Base-by-base conservation (phyloP, 53 echinoderm and acorn worm genomes). In the Holothuria leucospilota region DNA sequence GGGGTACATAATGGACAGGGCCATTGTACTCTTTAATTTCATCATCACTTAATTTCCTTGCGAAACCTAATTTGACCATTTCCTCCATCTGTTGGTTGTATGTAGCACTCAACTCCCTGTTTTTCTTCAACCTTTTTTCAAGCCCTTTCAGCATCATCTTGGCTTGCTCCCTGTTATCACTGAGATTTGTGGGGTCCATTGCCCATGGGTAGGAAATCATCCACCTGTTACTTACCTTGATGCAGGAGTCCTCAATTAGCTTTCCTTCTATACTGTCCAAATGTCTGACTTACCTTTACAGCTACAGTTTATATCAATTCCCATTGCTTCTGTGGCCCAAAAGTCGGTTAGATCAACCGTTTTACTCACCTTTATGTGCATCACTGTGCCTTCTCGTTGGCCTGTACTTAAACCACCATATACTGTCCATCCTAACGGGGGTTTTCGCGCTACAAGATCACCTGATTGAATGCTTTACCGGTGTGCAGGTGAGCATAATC, bases 1-100 rank as follows among this genome's bases (percentile, higher is more conserved):
- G 88, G 12, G 88, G 82, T 21, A 88, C 83, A 34, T 88, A 88
- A 34, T 88, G 88, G 23, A 88, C 74, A 20, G 75, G 89, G 15
- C 89, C 84, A 4, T 62, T 62, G 29, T 89, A 89, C 7, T 83
- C 28, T 6, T 28, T 15, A 16, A 46, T 51, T 40, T 89, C 84
- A 13, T 11, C 8, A 16, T 39, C 15, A 23, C 15, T 21, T 21
- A 82, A 82, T 26, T 82, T 82, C 59, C 64, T 82, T 7, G 82
- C 63, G 40, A 82, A 82, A n/a, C 65, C 82, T 34, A 63, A 3
- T 14, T 52, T 20, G 21, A 75, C 24, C 85, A 84, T 86, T 78
- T 86, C 53, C 62, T 62, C n/a, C 77, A 85, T 77, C 25, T 84
- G 42, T 16, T 39, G 15, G 20, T 58, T 24, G 62, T 81, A 81